These are phyloP conservation scores for Scaptomyza graminum DNA, from an alignment of 1,140 invertebrate genomes.

Conservation along the genomic window DNA sequence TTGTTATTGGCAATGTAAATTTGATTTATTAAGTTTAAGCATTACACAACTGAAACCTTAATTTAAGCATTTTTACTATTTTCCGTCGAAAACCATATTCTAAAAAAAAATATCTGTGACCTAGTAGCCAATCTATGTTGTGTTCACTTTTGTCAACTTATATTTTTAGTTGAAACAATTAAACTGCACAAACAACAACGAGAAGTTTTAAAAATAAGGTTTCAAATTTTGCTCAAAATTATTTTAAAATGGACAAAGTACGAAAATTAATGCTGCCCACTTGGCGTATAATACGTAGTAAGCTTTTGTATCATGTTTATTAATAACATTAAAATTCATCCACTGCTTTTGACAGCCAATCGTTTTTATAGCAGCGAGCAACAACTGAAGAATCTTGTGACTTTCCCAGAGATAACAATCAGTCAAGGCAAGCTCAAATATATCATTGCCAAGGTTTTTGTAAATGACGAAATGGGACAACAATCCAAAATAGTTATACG, in stretches of 20 bases:
- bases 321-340: neutral
- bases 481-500: slow-evolving; percentile 50
- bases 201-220: slow-evolving; percentile 8
- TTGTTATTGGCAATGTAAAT: neutral
- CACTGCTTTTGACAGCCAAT: slow-evolving; percentile 5
- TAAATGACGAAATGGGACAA: slow-evolving; percentile 45
- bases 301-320: neutral
- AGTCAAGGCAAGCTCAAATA: slow-evolving; percentile 55
- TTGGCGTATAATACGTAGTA: slow-evolving; percentile 43
- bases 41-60: too few species aligned
- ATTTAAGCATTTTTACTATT: neutral
- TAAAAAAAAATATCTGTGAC: neutral
- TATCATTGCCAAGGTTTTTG: slow-evolving; percentile 55
- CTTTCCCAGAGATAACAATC: slow-evolving; percentile 33
- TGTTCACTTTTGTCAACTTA: neutral
- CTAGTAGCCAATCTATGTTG: neutral
- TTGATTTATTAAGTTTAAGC: neutral
- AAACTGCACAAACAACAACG: slow-evolving; percentile 6
- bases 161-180: neutral
- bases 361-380: slow-evolving; percentile 34
- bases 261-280: slow-evolving; percentile 33
- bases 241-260: slow-evolving; percentile 44
- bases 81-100: neutral
- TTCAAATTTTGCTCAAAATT: slow-evolving; percentile 9
- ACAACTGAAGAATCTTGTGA: slow-evolving; percentile 12